Percentiles rank a stretch among this genome's conserved stretches.
Conservation (phyloP, 2,113 vertebrate species). For the Lutjanus erythropterus region DNA sequence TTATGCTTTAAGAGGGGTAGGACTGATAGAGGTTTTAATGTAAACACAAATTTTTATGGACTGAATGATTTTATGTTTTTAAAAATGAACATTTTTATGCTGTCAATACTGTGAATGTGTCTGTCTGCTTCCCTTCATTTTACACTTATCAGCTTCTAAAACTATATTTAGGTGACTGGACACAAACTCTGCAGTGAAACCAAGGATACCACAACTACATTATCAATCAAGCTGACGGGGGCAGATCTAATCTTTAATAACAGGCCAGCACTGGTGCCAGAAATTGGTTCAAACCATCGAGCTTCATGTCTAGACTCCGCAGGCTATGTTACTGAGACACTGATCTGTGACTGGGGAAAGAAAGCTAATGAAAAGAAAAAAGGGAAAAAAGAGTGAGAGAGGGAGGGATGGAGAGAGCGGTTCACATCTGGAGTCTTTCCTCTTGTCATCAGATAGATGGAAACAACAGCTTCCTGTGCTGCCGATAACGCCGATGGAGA, state of each 20-base stretch:
- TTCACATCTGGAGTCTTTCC: slow-evolving; percentile 93
- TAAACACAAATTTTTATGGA: neutral
- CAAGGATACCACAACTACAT: slow-evolving; percentile 50
- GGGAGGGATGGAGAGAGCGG: slow-evolving; percentile 60
- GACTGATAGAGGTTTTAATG: neutral
- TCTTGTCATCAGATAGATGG: slow-evolving; percentile 85
- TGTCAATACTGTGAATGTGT: neutral
- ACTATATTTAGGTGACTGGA: slow-evolving; percentile 31
- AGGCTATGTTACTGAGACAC: slow-evolving; percentile 91
- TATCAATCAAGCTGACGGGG: slow-evolving; percentile 69
- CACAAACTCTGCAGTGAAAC: slow-evolving; percentile 50
- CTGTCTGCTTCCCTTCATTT: slow-evolving; percentile 12
- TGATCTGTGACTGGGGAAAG: slow-evolving; percentile 90
- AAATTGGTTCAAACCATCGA: slow-evolving; percentile 67
- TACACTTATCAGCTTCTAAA: slow-evolving; percentile 26
- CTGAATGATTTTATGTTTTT: neutral
- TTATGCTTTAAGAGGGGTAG: neutral
- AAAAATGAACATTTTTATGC: neutral
- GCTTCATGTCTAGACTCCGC: slow-evolving; percentile 80
- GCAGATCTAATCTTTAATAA: slow-evolving; percentile 70
- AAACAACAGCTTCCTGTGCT: slow-evolving; percentile 82
- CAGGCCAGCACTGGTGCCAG: slow-evolving; percentile 69
- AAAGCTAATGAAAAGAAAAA: slow-evolving; percentile 81
- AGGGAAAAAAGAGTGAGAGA: slow-evolving; percentile 75
- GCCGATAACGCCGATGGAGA: slow-evolving; percentile 73